These are phyloP conservation scores for Hydropsyche tenuis DNA, from an alignment of 1,140 invertebrate species.

Conservation along the genomic window DNA sequence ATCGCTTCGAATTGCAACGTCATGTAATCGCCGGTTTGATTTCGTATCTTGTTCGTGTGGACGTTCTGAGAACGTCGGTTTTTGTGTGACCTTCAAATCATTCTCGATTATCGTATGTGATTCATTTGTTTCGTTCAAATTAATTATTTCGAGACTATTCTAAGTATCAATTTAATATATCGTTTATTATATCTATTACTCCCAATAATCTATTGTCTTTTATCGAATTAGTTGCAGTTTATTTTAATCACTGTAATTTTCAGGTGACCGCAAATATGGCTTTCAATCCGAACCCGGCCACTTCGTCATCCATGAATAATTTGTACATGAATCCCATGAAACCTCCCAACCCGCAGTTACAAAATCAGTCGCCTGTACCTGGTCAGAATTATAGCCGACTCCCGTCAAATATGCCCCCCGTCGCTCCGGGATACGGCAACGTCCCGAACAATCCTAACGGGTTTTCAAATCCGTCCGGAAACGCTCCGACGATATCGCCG, in stretches of 20 bases:
- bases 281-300: background rate
- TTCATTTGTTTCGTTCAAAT: background rate
- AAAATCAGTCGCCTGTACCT: background rate
- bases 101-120: background rate
- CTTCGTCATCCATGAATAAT: background rate
- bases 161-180: background rate
- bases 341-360: background rate
- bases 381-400: background rate
- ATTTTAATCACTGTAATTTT: background rate
- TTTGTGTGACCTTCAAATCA: background rate
- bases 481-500: constrained; percentile 17
- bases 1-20: background rate
- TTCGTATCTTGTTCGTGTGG: too few species aligned
- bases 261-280: background rate
- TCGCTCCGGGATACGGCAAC: background rate
- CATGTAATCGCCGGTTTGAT: too few species aligned
- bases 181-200: background rate
- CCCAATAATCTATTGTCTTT: background rate
- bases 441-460: background rate
- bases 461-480: background rate
- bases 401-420: background rate
- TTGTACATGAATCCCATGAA: background rate
- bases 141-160: background rate
- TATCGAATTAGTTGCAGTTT: background rate
- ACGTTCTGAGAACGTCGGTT: background rate